Conservation (phyloP, 2,888 invertebrate species). For the Dolichopus griseipennis region DNA sequence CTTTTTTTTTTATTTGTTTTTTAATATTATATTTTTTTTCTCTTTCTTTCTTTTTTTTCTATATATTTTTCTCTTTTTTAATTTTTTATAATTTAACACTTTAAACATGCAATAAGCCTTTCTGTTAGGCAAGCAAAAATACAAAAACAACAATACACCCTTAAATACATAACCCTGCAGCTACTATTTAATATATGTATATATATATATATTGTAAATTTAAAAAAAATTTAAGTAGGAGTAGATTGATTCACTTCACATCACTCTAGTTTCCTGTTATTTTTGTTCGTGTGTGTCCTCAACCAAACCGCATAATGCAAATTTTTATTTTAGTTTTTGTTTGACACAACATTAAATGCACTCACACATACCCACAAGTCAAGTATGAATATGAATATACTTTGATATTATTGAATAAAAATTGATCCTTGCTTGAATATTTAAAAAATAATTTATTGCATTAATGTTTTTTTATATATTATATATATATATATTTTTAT, state of each 20-base stretch:
- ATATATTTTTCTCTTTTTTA: constrained; percentile 8
- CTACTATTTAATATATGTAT: too few relatives aligned
- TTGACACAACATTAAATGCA: neutral
- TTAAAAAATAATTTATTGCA: neutral
- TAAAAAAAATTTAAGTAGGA: too few relatives aligned
- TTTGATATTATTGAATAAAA: neutral
- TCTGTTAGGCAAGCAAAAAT: neutral
- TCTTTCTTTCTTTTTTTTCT: constrained; percentile 11
- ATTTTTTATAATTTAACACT: constrained; percentile 13
- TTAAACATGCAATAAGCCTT: neutral
- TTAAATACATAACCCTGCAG: neutral
- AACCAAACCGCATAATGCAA: too few relatives aligned
- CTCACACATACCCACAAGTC: too few relatives aligned
- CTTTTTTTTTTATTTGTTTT: constrained; percentile 15
- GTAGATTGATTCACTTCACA: too few relatives aligned
- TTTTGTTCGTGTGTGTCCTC: too few relatives aligned
- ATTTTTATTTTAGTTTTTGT: too few relatives aligned
- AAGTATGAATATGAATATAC: too few relatives aligned
- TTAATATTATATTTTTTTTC: constrained; percentile 15
- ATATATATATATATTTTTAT: neutral
- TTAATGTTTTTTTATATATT: neutral
- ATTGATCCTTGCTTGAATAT: neutral
- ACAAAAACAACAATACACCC: constrained; percentile 13
- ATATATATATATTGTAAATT: too few relatives aligned
- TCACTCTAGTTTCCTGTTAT: too few relatives aligned